Conservation (phyloP, 2,888 invertebrate species). For the Pandemis corylana region DNA sequence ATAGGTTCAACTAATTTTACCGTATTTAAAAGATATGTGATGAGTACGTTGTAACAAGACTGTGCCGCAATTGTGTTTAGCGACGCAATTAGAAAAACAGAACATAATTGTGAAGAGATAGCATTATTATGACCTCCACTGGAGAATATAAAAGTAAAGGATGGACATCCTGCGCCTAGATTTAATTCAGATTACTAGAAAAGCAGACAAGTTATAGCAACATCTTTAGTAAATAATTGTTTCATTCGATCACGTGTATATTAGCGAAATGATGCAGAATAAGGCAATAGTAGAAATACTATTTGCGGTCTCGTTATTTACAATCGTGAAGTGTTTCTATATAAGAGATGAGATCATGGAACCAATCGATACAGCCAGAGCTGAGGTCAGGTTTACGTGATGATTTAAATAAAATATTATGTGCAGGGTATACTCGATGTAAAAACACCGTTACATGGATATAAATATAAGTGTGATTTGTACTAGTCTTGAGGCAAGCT, state of each 20-base stretch:
- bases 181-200: not conserved
- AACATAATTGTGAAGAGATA: constrained; percentile 29
- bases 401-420: constrained; percentile 6
- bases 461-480: not conserved
- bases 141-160: constrained; percentile 29
- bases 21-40: not conserved
- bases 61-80: not conserved
- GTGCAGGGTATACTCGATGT: not conserved
- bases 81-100: constrained; percentile 33
- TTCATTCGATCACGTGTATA: not conserved
- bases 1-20: not conserved
- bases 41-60: not conserved
- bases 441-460: not conserved
- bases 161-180: constrained; percentile 12
- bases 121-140: constrained; percentile 16
- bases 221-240: not conserved
- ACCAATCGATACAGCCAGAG: constrained; percentile 12
- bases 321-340: constrained; percentile 6
- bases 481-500: too few species aligned
- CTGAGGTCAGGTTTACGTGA: constrained; percentile 24
- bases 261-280: not conserved
- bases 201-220: not conserved
- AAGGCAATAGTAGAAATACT: not conserved
- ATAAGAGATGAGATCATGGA: constrained; percentile 23
- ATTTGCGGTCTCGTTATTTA: constrained; percentile 10